Percentiles rank a stretch among this genome's conserved stretches.
Conservation (phyloP, 2,888 invertebrate species). For the Melitaea athalia region DNA sequence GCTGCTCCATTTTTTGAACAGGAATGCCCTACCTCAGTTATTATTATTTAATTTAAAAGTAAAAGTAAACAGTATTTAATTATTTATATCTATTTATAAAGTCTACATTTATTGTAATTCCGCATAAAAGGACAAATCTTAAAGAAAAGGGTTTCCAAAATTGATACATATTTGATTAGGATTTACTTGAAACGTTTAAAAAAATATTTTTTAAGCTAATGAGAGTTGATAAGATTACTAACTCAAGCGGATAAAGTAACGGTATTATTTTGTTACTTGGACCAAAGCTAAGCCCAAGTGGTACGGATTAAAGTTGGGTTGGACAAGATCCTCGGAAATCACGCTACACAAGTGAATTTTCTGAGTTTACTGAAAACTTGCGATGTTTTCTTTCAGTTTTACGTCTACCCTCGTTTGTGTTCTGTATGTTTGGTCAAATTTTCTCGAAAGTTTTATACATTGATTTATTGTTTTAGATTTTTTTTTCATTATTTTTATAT, state of each 20-base stretch:
- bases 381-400: slow-evolving; percentile 31
- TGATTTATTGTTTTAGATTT: slow-evolving; percentile 12
- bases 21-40: too few relatives aligned
- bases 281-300: slow-evolving; percentile 39
- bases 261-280: slow-evolving; percentile 32
- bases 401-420: slow-evolving; percentile 22
- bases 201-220: too few relatives aligned
- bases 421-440: slow-evolving; percentile 21
- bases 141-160: too few relatives aligned
- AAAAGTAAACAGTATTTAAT: too few relatives aligned
- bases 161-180: background rate
- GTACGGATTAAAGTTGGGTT: slow-evolving; percentile 52
- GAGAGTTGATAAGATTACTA: too few relatives aligned
- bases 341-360: slow-evolving; percentile 48
- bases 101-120: too few relatives aligned
- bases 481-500: background rate
- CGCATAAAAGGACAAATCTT: too few relatives aligned
- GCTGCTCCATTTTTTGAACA: too few relatives aligned
- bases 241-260: background rate
- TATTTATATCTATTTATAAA: too few relatives aligned
- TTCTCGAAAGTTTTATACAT: slow-evolving; percentile 6
- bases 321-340: slow-evolving; percentile 51
- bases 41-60: too few relatives aligned
- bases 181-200: background rate
- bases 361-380: slow-evolving; percentile 41